Conservation (phyloP, 2,888 invertebrate species). For the Salticus scenicus region DNA sequence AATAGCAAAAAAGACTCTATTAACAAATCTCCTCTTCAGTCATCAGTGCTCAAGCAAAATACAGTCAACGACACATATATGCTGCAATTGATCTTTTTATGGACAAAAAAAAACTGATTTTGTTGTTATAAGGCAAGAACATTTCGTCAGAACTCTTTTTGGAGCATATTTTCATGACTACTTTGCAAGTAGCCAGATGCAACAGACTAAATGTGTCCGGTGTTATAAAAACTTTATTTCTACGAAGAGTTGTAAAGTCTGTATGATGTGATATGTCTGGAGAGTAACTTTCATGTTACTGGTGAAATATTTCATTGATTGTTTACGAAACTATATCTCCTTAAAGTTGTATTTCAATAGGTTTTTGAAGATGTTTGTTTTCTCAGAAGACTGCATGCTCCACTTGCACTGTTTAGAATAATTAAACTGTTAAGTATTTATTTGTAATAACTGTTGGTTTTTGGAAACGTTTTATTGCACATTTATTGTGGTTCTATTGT, state of each 20-base stretch:
- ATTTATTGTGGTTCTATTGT: too few relatives aligned
- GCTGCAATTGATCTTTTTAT: constrained; percentile 18
- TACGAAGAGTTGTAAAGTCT: not conserved
- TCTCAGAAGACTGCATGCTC: not conserved
- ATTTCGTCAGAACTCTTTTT: not conserved
- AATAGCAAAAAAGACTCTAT: constrained; percentile 15
- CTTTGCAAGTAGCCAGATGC: not conserved
- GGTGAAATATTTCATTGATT: not conserved
- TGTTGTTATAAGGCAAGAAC: not conserved
- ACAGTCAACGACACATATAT: not conserved
- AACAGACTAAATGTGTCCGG: not conserved
- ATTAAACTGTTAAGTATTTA: too few relatives aligned
- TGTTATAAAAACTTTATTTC: not conserved
- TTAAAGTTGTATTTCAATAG: not conserved
- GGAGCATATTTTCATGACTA: not conserved
- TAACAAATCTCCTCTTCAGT: constrained; percentile 8
- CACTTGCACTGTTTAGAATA: not conserved
- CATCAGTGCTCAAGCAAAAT: constrained; percentile 49
- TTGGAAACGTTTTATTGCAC: too few relatives aligned
- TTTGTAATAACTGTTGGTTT: too few relatives aligned
- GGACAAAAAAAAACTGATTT: constrained; percentile 6
- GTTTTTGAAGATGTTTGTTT: not conserved
- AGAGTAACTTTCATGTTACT: not conserved
- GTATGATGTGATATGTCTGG: constrained; percentile 5
- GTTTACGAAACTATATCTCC: not conserved